Evolutionary conservation across 2,797 vertebrate genomes (phyloP), one percentile per base, ranked within the genome.

Genomic region (Chlorospingus semifuscus): DNA sequence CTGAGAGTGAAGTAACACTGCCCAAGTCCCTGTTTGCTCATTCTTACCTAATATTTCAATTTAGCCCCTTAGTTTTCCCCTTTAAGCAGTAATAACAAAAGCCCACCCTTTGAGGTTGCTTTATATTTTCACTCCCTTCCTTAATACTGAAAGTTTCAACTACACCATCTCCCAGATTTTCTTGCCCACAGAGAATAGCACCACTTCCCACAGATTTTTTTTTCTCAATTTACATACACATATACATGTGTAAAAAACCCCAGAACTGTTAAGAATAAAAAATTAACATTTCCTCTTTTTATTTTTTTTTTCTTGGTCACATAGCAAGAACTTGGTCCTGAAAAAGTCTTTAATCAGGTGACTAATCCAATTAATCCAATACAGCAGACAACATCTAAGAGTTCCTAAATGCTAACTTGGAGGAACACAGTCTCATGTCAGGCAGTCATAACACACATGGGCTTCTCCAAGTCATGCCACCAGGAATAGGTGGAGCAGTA

Each of bases 1-100:
- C 66, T 68, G 68, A 84, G 39, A 85, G 52, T 65, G 60, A 85
- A 93, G 83, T 52, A 95, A 70, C 11, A 3, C 13, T 84, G 52
- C 55, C 30, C 53, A 83, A 90, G 68, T 76, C 53, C 52, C 44
- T 81, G 1, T 83, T 92, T 93, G 27, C 68, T 93, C 87, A 78
- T 80, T 93, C 78, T 94, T 96, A 94, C 92, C 89, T 95, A 92
- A 92, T 95, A 95, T 95, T 96, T 96, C 93, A 96, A 57, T 80
- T 77, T 90, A 70, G 49, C 65, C 24, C 42, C 39, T 39, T 50
- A 61, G 11, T 95, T 93, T 95, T 74, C 20, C 34, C 24, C 49
- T 95, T 63, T 82, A 94, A 97, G 63, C 66, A 93, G 57, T 50
- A 92, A 93, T 60, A 96, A 96, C 49, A 93, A 88, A 87, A 87